Base-by-base conservation (phyloP, 2,888 invertebrate species). In the Agrilus mali region DNA sequence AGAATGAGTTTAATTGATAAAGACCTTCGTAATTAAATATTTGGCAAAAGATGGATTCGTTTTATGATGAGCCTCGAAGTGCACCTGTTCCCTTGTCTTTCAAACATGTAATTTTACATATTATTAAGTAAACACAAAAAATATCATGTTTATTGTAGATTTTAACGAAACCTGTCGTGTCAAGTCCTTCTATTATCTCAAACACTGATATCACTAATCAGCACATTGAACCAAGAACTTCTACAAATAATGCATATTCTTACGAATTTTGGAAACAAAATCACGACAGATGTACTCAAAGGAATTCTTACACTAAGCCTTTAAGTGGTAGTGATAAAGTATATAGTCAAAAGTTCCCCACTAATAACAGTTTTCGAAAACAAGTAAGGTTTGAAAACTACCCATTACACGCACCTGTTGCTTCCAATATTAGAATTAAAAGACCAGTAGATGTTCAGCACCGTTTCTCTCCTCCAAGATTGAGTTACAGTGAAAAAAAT, bases 351-450 rank as follows among this genome's bases (percentile, higher is more conserved):
- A 22, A 44, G 17, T 42, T 44, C 36, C 48, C 50, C 43, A 38
- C 42, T 15, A 47, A 48, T 1, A 48, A 52, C 22, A 41, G 42
- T 36, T 48, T 53, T 12, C 57, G 57, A 41, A 66, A 65, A 47
- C 66, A 65, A 50, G 66, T 65, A 4, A 47, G 65, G 39, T 66
- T 66, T 55, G 58, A 64, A 41, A 57, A 59, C 42, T 60, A 57
- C 15, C 43, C 46, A 20, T 38, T 50, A 35, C 52, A 41, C 8
- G 38, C 12, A 47, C 3, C 14, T 15, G 4, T n/a, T 27, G 6
- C 17, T 33, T 6, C 5, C 8, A 20, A 17, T 36, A n/a, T n/a
- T n/a, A 36, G 16, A 13, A 33, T 14, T n/a, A 16, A 27, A 27
- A 34, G 40, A 13, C 20, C 20, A 20, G 16, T 34, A 8, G 32